phyloP scores from a whole-genome alignment of 2,888 invertebrate genomes.

The Acrobasis suavella region DNA sequence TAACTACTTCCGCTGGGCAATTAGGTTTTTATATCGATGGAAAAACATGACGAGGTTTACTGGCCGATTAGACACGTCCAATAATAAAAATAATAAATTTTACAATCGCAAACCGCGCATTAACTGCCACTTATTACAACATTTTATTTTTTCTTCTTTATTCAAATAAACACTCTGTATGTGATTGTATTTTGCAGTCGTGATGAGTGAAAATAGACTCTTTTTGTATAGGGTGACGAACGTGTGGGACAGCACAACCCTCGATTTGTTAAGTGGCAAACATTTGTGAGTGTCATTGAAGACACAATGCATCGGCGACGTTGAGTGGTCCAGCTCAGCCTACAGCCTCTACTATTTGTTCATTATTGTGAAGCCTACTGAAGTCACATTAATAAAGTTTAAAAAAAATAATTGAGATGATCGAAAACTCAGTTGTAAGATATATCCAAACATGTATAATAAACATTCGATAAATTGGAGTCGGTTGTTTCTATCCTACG shows the following conservation, averaged over 20 bases:
- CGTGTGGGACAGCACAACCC: conserved; percentile 38
- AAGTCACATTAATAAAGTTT: neutral
- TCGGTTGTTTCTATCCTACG: no score
- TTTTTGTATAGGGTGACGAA: conserved; percentile 32
- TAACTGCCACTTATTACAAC: conserved; percentile 23
- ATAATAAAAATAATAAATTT: conserved; percentile 54
- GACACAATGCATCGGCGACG: conserved; percentile 60
- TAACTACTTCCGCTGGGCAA: conserved; percentile 70
- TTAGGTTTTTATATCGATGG: conserved; percentile 63
- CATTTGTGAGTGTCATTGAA: conserved; percentile 69
- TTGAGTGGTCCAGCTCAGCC: conserved; percentile 52
- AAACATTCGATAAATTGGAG: no score
- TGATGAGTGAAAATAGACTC: conserved; percentile 26
- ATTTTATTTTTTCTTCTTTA: conserved; percentile 23
- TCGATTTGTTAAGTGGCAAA: conserved; percentile 63
- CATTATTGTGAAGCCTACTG: conserved; percentile 25
- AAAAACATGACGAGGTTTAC: conserved; percentile 61
- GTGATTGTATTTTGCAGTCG: conserved; percentile 14
- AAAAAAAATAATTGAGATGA: conserved; percentile 5
- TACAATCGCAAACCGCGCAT: conserved; percentile 44
- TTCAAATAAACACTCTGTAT: conserved; percentile 20
- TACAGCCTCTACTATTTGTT: conserved; percentile 48
- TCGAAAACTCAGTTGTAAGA: no score
- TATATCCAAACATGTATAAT: no score
- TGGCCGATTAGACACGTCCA: conserved; percentile 66